A percentile compares a stretch with the other conserved stretches of the same genome.
Conservation (phyloP, 2,797 vertebrate genomes). For the Pseudochaenichthys georgianus region DNA sequence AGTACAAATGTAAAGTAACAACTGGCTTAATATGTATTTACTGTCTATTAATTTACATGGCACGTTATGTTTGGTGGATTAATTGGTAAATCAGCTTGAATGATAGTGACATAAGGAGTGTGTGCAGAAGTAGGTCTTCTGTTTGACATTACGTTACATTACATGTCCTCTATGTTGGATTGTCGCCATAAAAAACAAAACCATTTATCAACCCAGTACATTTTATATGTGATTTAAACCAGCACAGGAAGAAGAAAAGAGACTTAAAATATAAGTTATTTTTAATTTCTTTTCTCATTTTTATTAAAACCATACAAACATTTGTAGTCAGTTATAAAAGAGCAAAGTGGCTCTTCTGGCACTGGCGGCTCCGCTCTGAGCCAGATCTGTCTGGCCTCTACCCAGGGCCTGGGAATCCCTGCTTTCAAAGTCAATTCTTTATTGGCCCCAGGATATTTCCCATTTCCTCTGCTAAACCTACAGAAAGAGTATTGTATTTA, state of each 20-base stretch:
- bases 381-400: slow-evolving; percentile 83
- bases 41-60: neutral
- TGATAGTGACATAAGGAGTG: neutral
- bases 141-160: neutral
- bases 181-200: slow-evolving; percentile 1
- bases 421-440: slow-evolving; percentile 85
- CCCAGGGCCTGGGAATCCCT: slow-evolving; percentile 84
- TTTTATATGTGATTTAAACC: slow-evolving; percentile 24
- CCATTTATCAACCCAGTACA: neutral
- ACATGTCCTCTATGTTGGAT: neutral
- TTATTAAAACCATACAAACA: slow-evolving; percentile 99
- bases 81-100: slow-evolving; percentile 3
- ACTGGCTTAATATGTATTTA: neutral
- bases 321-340: slow-evolving; percentile 96
- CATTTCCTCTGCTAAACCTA: slow-evolving; percentile 89
- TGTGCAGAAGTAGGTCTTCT: neutral
- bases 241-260: slow-evolving; percentile 50
- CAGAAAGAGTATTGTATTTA: slow-evolving; percentile 93
- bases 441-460: slow-evolving; percentile 84
- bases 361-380: slow-evolving; percentile 82
- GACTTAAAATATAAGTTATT: slow-evolving; percentile 85
- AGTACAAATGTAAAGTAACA: neutral
- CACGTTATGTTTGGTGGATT: neutral
- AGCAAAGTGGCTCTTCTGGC: slow-evolving; percentile 92
- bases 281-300: slow-evolving; percentile 59